These are phyloP conservation scores for Mamestra configurata DNA, from an alignment of 1,140 invertebrate genomes.

Conservation along the genomic window DNA sequence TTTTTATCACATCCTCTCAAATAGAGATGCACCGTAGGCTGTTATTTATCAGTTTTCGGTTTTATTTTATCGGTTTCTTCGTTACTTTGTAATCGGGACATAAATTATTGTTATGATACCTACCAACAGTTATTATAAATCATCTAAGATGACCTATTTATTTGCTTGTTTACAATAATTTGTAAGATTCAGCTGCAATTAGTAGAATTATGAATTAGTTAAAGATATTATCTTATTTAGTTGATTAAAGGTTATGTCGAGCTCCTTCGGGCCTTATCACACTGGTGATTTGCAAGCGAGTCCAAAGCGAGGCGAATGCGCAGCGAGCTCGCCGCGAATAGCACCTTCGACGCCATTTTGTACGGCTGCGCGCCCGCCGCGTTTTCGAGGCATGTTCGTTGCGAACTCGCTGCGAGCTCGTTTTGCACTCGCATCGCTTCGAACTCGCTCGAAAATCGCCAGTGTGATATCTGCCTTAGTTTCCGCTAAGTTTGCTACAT, in stretches of 20 bases:
- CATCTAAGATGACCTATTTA: constrained; percentile 14
- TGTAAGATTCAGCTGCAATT: constrained; percentile 17
- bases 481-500: background rate
- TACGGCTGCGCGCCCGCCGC: too few relatives aligned
- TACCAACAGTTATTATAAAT: background rate
- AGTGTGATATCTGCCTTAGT: too few relatives aligned
- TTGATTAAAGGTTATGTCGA: background rate
- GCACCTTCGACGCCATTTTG: too few relatives aligned
- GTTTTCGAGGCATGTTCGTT: too few relatives aligned
- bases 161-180: constrained; percentile 10
- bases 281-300: too few relatives aligned
- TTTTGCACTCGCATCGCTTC: too few relatives aligned
- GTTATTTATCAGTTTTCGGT: background rate
- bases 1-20: constrained; percentile 31
- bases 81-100: background rate
- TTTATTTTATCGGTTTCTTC: constrained; percentile 10
- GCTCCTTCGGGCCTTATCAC: too few relatives aligned
- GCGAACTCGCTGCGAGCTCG: too few relatives aligned
- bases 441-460: too few relatives aligned
- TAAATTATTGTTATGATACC: background rate
- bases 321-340: too few relatives aligned
- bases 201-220: constrained; percentile 8
- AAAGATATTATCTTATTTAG: constrained; percentile 6
- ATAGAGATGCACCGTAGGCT: constrained; percentile 19
- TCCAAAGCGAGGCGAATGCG: too few relatives aligned